These are phyloP conservation scores for Silvanus unidentatus DNA, from an alignment of 2,888 invertebrate species.

Conservation along the genomic window DNA sequence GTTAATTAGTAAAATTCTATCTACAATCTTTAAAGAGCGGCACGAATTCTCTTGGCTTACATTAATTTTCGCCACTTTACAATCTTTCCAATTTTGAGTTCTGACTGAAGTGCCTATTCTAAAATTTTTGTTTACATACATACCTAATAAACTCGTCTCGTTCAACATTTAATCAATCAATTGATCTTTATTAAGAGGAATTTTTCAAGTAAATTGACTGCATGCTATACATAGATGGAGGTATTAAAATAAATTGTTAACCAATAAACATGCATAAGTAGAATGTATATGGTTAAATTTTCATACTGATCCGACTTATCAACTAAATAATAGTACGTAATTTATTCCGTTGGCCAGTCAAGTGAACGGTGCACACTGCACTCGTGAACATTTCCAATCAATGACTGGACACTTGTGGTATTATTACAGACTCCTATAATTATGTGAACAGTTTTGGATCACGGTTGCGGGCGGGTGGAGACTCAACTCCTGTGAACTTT, in stretches of 20 bases:
- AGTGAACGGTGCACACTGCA: neutral
- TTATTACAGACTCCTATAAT: constrained; percentile 32
- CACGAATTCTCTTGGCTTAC: no score
- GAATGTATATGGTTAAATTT: constrained; percentile 7
- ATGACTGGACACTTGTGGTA: constrained; percentile 18
- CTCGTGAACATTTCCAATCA: neutral
- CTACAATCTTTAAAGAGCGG: constrained; percentile 27
- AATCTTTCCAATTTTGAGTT: no score
- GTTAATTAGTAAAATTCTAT: constrained; percentile 34
- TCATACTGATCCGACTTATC: constrained; percentile 14
- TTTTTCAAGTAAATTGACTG: no score
- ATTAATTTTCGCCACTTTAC: no score
- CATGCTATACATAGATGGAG: no score
- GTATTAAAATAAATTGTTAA: no score
- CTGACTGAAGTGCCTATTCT: no score
- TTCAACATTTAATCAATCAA: no score
- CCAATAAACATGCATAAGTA: no score
- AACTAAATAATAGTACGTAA: constrained; percentile 12
- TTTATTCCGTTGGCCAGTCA: constrained; percentile 3
- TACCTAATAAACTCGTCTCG: no score
- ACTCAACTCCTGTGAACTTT: constrained; percentile 27
- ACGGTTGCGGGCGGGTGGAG: constrained; percentile 29
- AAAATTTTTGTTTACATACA: no score
- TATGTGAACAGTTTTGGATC: constrained; percentile 30
- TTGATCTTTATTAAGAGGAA: no score